These are phyloP conservation scores for Phalloptychus januarius DNA, from an alignment of 2,797 vertebrate species.

Conservation along the genomic window DNA sequence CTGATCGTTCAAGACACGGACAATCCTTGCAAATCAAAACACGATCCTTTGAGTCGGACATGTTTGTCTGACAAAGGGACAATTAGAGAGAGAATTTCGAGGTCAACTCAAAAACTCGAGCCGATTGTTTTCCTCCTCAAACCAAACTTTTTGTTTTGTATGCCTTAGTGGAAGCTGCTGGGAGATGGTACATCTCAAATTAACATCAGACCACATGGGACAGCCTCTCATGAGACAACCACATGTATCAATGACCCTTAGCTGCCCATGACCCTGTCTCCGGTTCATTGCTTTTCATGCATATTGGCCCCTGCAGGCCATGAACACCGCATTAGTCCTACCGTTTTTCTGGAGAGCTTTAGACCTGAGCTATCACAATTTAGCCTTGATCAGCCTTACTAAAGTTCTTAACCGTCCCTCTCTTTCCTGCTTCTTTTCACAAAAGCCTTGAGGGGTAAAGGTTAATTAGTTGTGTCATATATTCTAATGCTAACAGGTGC, in stretches of 20 bases:
- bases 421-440: not conserved
- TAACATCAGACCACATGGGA: not conserved
- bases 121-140: not conserved
- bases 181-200: not conserved
- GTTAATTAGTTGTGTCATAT: not conserved
- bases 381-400: not conserved
- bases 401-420: not conserved
- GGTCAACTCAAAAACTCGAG: not conserved
- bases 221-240: not conserved
- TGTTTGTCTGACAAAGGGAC: not conserved
- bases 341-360: not conserved
- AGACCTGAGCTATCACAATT: not conserved
- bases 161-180: not conserved
- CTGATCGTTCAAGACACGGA: not conserved
- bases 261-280: not conserved
- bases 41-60: too few species aligned
- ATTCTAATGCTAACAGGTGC: not conserved
- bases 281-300: not conserved
- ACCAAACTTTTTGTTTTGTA: not conserved
- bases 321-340: not conserved
- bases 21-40: too few species aligned
- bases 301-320: not conserved
- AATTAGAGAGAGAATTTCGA: not conserved
- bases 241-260: not conserved
- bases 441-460: not conserved